Percentiles rank a stretch among this genome's conserved stretches.
Evolutionary conservation across 2,888 invertebrate species (phyloP).

Genomic region (Malthinus flaveolus): DNA sequence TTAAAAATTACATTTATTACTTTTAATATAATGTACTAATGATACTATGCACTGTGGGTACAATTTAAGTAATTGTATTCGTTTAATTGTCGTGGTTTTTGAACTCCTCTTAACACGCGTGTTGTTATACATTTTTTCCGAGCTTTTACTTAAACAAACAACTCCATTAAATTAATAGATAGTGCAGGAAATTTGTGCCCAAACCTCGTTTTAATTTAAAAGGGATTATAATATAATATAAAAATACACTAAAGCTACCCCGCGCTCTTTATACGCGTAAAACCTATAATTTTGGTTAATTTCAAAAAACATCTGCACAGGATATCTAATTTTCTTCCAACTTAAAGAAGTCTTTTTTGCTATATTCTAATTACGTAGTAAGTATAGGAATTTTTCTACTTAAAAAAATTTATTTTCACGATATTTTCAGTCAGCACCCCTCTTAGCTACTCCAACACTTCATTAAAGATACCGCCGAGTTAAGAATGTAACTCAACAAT

Average conservation of each 20-base stretch:
- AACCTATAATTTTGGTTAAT: too few relatives aligned
- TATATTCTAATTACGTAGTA: too few relatives aligned
- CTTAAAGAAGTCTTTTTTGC: too few relatives aligned
- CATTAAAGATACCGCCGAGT: neutral
- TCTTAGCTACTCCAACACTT: neutral
- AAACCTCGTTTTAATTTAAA: neutral
- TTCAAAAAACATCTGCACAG: too few relatives aligned
- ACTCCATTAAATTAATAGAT: conserved; percentile 16
- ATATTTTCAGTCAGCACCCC: conserved; percentile 2
- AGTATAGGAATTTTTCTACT: neutral
- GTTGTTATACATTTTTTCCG: conserved; percentile 9
- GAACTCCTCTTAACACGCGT: conserved; percentile 21
- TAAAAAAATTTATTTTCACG: neutral
- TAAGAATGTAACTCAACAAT: conserved; percentile 1
- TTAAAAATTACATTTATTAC: conserved; percentile 17
- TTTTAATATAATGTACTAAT: conserved; percentile 29
- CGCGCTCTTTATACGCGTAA: too few relatives aligned
- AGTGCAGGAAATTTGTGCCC: conserved; percentile 22
- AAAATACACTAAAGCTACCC: neutral
- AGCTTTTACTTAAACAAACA: conserved; percentile 15
- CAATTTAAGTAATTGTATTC: conserved; percentile 29
- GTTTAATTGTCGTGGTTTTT: conserved; percentile 29
- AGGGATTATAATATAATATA: too few relatives aligned
- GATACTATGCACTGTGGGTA: conserved; percentile 22
- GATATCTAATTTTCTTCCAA: too few relatives aligned